These are phyloP conservation scores for Hirtodrosophila trivittata DNA, from an alignment of 2,888 invertebrate species.

Conservation along the genomic window DNA sequence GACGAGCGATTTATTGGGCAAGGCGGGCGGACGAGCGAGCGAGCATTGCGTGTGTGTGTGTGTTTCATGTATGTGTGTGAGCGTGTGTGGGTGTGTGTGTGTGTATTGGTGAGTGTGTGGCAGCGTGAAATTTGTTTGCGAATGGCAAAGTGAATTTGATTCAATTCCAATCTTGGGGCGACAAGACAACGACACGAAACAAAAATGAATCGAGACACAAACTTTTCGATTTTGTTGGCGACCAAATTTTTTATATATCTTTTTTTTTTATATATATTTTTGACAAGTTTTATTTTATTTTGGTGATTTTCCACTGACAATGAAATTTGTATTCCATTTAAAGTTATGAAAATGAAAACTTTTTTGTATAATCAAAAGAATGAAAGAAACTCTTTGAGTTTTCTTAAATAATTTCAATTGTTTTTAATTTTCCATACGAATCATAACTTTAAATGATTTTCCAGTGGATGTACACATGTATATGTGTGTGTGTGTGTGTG, in stretches of 20 bases:
- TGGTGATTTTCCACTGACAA: slow-evolving; percentile 45
- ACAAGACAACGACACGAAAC: slow-evolving; percentile 43
- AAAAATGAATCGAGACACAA: slow-evolving; percentile 46
- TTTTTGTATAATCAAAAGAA: slow-evolving; percentile 1
- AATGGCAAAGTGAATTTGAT: slow-evolving; percentile 44
- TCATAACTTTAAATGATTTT: slow-evolving; percentile 11
- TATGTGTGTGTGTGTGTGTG: slow-evolving; percentile 31
- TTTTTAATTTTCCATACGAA: too few relatives aligned
- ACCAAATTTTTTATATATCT: not conserved
- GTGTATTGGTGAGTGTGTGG: slow-evolving; percentile 23
- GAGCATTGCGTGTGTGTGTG: slow-evolving; percentile 32
- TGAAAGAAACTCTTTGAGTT: too few relatives aligned
- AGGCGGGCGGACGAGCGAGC: slow-evolving; percentile 54
- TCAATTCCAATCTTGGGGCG: slow-evolving; percentile 39
- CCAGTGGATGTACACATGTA: slow-evolving; percentile 29
- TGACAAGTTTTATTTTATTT: slow-evolving; percentile 19
- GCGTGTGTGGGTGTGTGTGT: slow-evolving; percentile 7
- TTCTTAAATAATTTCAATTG: too few relatives aligned
- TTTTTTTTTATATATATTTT: not conserved
- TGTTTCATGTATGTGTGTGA: slow-evolving; percentile 5
- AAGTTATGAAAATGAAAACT: not conserved
- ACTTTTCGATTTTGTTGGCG: slow-evolving; percentile 5
- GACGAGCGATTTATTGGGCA: slow-evolving; percentile 43
- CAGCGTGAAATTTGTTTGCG: slow-evolving; percentile 56
- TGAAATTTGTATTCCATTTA: too few relatives aligned